phyloP scores from a whole-genome alignment of 2,797 vertebrate genomes.

The Antennarius maculatus region DNA sequence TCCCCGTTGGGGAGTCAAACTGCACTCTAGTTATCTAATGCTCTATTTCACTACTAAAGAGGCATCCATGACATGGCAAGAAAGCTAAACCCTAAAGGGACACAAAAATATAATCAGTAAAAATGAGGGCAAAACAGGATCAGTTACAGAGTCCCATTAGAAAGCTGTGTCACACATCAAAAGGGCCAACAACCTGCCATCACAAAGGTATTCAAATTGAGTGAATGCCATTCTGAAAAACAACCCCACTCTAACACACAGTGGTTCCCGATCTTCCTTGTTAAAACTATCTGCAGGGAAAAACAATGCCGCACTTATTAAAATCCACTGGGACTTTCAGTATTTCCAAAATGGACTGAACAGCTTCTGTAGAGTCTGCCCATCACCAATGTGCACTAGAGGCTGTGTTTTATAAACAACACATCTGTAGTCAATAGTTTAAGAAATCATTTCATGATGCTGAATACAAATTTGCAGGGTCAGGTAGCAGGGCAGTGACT shows the following conservation, averaged over 20 bases:
- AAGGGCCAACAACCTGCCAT: constrained; percentile 11
- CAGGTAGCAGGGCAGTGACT: background rate
- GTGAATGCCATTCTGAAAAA: constrained; percentile 6
- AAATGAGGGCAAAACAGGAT: constrained; percentile 9
- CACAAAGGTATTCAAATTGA: constrained; percentile 25
- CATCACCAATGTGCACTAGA: background rate
- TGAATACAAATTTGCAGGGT: background rate
- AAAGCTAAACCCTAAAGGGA: constrained; percentile 24
- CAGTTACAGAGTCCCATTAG: constrained; percentile 13
- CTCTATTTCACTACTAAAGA: constrained; percentile 24
- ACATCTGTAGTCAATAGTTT: background rate
- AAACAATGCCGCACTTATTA: constrained; percentile 1
- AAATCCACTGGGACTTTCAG: constrained; percentile 5
- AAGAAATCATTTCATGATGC: constrained; percentile 1
- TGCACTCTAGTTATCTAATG: constrained; percentile 15
- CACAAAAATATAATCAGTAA: constrained; percentile 8
- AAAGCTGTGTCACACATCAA: constrained; percentile 17
- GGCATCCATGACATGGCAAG: constrained; percentile 13
- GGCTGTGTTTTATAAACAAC: background rate
- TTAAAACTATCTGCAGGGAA: constrained; percentile 19
- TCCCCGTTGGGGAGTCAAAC: constrained; percentile 21
- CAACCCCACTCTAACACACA: constrained; percentile 9
- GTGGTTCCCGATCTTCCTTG: background rate
- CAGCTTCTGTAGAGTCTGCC: background rate
- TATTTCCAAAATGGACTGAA: constrained; percentile 19